phyloP scores from a whole-genome alignment of 2,888 invertebrate species.

The Drosophila histrio region DNA sequence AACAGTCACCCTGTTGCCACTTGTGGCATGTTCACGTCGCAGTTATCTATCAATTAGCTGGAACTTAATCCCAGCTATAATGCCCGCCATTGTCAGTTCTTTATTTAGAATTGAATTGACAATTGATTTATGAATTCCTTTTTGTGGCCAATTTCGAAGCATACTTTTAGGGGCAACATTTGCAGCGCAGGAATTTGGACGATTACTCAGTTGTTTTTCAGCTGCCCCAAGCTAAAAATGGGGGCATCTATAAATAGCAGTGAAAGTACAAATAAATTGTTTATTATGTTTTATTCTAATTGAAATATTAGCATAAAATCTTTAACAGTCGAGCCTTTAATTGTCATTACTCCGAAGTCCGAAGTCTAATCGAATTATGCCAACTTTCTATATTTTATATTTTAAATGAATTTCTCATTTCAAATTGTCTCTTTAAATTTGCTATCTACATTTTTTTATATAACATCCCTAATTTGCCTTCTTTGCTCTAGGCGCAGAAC shows the following conservation, averaged over 20 bases:
- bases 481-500: no score
- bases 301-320: no score
- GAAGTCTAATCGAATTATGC: no score
- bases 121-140: slow-evolving; percentile 1
- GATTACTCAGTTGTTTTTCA: neutral
- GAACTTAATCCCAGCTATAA: slow-evolving; percentile 9
- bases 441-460: no score
- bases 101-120: slow-evolving; percentile 3
- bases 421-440: no score
- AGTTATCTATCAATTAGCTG: slow-evolving; percentile 13
- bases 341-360: no score
- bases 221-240: neutral
- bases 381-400: no score
- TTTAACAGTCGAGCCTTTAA: no score
- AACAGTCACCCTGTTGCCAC: slow-evolving; percentile 26
- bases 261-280: neutral
- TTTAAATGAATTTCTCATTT: no score
- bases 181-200: neutral
- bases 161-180: slow-evolving; percentile 11
- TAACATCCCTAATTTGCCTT: no score
- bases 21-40: slow-evolving; percentile 19
- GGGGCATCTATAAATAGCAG: neutral
- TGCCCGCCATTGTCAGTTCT: neutral
- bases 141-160: neutral
- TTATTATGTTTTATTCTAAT: no score